Evolutionary conservation across 2,797 vertebrate species (phyloP).

Genomic region (Muraenolepis orangiensis): DNA sequence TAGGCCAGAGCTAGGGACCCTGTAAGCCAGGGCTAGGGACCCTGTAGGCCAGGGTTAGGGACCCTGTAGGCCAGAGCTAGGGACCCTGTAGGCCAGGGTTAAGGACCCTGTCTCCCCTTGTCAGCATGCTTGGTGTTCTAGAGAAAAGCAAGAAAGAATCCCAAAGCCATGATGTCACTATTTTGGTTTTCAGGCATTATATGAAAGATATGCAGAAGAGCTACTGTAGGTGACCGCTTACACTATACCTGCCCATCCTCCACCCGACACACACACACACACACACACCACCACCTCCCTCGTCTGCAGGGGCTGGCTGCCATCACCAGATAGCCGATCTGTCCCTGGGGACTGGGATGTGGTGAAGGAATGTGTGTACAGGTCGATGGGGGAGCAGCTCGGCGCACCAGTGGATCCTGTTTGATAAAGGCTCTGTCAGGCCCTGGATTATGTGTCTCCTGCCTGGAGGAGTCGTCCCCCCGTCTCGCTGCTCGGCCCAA

Average conservation of each 20-base stretch:
- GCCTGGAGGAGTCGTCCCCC: conserved; percentile 67
- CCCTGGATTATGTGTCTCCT: conserved; percentile 67
- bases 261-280: neutral
- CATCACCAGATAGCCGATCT: conserved; percentile 67
- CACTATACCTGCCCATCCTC: neutral
- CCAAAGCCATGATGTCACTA: conserved; percentile 5
- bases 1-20: too few relatives aligned
- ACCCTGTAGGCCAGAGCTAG: too few relatives aligned
- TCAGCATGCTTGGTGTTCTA: neutral
- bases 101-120: neutral
- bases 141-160: neutral
- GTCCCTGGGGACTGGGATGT: conserved; percentile 64
- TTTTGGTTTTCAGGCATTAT: conserved; percentile 48
- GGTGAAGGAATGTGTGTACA: conserved; percentile 65
- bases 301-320: conserved; percentile 37
- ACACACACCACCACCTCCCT: neutral
- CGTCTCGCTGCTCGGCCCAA: conserved; percentile 55
- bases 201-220: conserved; percentile 49
- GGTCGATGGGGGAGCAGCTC: conserved; percentile 67
- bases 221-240: conserved; percentile 35
- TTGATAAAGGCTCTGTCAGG: conserved; percentile 73
- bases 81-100: too few relatives aligned
- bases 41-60: too few relatives aligned
- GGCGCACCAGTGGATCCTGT: conserved; percentile 66
- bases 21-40: too few relatives aligned